phyloP scores from a whole-genome alignment of 1,140 invertebrate genomes.

The Daktulosphaira vitifoliae region DNA sequence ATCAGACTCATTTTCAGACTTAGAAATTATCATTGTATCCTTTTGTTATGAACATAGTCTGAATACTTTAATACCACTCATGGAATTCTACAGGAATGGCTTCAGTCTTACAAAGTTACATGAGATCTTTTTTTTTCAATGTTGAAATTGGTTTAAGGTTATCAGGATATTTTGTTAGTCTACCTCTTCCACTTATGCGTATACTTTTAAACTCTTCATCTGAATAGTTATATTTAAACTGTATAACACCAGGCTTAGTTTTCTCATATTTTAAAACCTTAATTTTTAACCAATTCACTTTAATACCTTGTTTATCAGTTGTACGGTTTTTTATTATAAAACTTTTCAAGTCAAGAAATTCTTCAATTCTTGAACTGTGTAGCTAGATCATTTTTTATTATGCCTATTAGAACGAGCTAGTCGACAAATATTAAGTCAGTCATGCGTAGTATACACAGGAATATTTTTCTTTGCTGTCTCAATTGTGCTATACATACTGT shows the following conservation, averaged over 20 bases:
- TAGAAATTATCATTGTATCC: background rate
- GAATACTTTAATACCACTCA: background rate
- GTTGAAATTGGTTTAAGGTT: too few species aligned
- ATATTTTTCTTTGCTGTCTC: constrained; percentile 17
- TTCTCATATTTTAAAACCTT: too few species aligned
- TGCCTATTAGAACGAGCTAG: background rate
- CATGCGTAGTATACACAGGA: too few species aligned
- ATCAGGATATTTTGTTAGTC: too few species aligned
- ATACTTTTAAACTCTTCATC: too few species aligned
- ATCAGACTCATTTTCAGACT: background rate
- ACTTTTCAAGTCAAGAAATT: background rate
- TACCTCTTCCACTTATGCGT: too few species aligned
- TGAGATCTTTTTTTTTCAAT: background rate
- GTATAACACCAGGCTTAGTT: too few species aligned
- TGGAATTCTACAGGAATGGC: background rate
- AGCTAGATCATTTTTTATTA: background rate
- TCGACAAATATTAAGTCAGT: too few species aligned
- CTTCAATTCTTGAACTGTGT: background rate
- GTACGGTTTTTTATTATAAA: background rate
- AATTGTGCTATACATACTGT: constrained; percentile 35
- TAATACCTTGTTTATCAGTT: too few species aligned
- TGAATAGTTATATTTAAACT: too few species aligned
- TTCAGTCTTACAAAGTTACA: background rate
- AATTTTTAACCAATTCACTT: too few species aligned
- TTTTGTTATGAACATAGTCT: background rate